A percentile compares a stretch with the other conserved stretches of the same genome.
phyloP scores from a whole-genome alignment of 2,113 vertebrate genomes.

The Vombatus ursinus region DNA sequence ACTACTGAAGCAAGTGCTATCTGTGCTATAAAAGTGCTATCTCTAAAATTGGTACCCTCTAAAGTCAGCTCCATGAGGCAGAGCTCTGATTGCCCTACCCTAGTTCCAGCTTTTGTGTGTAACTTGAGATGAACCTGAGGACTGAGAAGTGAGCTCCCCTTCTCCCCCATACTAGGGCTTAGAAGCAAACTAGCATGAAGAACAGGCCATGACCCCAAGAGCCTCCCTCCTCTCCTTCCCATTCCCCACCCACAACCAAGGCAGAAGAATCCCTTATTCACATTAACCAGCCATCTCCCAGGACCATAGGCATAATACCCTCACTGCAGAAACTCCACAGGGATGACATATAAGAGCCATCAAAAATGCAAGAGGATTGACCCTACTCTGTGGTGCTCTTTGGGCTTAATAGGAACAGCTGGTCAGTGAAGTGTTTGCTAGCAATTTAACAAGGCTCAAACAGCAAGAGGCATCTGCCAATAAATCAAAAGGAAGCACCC shows the following conservation, averaged over 20 bases:
- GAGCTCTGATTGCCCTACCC: not conserved
- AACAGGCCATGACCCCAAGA: not conserved
- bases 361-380: conserved; percentile 72
- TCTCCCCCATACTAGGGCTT: not conserved
- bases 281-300: conserved; percentile 57
- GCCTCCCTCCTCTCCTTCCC: not conserved
- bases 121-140: not conserved
- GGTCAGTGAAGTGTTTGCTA: conserved; percentile 84
- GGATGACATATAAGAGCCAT: conserved; percentile 56
- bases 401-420: conserved; percentile 85
- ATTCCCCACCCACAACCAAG: not conserved
- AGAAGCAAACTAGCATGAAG: not conserved
- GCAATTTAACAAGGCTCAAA: conserved; percentile 85
- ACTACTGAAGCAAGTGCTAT: not conserved
- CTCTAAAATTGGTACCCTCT: not conserved
- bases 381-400: conserved; percentile 71
- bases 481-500: conserved; percentile 82
- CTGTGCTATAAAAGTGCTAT: not conserved
- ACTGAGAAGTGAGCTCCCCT: not conserved
- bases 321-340: conserved; percentile 4
- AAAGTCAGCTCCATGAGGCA: not conserved
- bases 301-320: conserved; percentile 46
- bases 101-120: not conserved
- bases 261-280: conserved; percentile 60
- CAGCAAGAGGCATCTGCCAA: conserved; percentile 80